Evolutionary conservation across 37 sponge, comb jelly and placozoan species (phyloP), one percentile per base, ranked within the genome.

Genomic region (Ephydatia muelleri): DNA sequence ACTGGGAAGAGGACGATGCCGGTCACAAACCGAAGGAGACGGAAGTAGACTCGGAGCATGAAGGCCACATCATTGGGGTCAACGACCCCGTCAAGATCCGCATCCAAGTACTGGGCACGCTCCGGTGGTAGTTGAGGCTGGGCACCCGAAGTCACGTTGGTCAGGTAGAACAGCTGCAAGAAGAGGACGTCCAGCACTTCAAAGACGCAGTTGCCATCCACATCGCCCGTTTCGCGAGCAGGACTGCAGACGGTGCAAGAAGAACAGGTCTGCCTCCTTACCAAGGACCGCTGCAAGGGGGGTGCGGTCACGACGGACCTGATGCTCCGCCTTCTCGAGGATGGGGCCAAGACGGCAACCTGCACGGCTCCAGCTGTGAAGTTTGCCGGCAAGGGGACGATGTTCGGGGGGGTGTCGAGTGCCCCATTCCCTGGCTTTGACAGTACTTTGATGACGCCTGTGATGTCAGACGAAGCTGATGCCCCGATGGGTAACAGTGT

Each of bases 41-140:
- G 32, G 37, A 90, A 84, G 67, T 83, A 80, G 2, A 83, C 94
- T 47, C 90, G 69, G 22, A 87, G 81, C 79, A 94, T 49, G 72
- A 85, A 94, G 25, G 90, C 48, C 32, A 87, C 91, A 84, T 94
- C 94, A 78, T 87, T 90, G 38, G 82, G 38, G 64, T 94, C 88
- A 2, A 84, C 49, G 2, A 28, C 65, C 19, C 91, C 91, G 82
- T 87, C 82, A 6, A 66, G 32, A 38, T 94, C 88, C 69, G 49
- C 75, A 38, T 94, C 94, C 37, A 87, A 81, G 23, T 35, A 70
- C 72, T 19, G 36, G 5, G 80, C 73, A 5, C 78, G 67, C 22
- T 86, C 73, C 2, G 67, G 38, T 31, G 78, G 82, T 9, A 77
- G 28, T 4, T 57, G 73, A 43, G 68, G 73, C 8, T 64, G 35